These are phyloP conservation scores for Epiperipatus broadwayi DNA, from an alignment of 2,888 invertebrate genomes.

Conservation along the genomic window DNA sequence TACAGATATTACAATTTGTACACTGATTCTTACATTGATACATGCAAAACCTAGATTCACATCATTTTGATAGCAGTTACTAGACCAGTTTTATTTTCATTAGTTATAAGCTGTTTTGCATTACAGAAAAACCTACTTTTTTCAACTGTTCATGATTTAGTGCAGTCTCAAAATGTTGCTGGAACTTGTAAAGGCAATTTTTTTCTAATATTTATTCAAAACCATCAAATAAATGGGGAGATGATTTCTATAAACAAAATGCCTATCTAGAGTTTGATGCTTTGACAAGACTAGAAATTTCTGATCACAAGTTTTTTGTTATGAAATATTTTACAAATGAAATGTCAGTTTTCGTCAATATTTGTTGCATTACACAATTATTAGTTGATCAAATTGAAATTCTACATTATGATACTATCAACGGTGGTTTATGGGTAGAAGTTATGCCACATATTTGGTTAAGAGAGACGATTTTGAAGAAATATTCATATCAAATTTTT, in stretches of 20 bases:
- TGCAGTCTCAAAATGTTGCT: conserved; percentile 35
- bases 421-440: conserved; percentile 60
- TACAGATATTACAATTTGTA: too few species aligned
- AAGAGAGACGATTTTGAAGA: too few species aligned
- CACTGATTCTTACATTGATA: too few species aligned
- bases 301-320: conserved; percentile 63
- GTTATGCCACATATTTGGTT: conserved; percentile 35
- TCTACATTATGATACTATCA: conserved; percentile 62
- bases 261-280: conserved; percentile 87
- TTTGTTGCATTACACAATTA: conserved; percentile 51
- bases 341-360: conserved; percentile 48
- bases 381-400: conserved; percentile 50
- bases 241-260: conserved; percentile 75
- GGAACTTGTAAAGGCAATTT: conserved; percentile 38
- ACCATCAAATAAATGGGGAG: conserved; percentile 61
- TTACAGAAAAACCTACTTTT: too few species aligned
- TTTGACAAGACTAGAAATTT: conserved; percentile 63
- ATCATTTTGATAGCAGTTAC: too few species aligned
- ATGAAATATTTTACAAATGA: conserved; percentile 52
- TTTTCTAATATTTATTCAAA: conserved; percentile 43
- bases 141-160: conserved; percentile 38
- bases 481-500: too few species aligned
- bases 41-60: too few species aligned
- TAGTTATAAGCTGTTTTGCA: too few species aligned
- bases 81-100: too few species aligned